Percentiles rank a stretch among this genome's conserved stretches.
These are phyloP conservation scores for Drosophila mayri DNA, from an alignment of 1,140 invertebrate species.

Conservation along the genomic window DNA sequence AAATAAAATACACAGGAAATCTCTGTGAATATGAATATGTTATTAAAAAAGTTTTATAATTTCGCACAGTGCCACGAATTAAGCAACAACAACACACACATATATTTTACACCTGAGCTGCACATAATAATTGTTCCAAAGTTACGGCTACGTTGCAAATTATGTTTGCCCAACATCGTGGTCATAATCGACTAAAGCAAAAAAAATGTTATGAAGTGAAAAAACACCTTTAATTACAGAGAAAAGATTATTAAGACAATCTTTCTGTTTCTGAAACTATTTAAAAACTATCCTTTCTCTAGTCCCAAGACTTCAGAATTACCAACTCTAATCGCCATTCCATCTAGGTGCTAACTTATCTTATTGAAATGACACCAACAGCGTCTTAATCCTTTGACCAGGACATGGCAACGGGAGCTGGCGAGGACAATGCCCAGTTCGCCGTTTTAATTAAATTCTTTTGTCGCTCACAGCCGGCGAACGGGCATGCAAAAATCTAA, in stretches of 20 bases:
- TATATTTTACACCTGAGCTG: constrained; percentile 59
- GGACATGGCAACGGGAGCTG: constrained; percentile 16
- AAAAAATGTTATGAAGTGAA: constrained; percentile 1
- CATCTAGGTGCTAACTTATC: constrained; percentile 18
- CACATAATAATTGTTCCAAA: constrained; percentile 67
- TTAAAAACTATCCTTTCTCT: background rate
- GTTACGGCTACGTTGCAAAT: constrained; percentile 64
- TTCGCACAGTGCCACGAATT: constrained; percentile 34
- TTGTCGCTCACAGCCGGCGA: constrained; percentile 52
- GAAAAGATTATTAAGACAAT: background rate
- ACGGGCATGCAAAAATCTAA: constrained; percentile 68
- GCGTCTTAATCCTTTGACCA: constrained; percentile 69
- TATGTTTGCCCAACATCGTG: constrained; percentile 62
- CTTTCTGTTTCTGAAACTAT: background rate
- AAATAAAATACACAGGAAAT: background rate
- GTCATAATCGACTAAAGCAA: constrained; percentile 53
- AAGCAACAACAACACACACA: constrained; percentile 30
- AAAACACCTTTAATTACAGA: constrained; percentile 13
- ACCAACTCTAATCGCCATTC: background rate
- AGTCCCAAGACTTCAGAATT: background rate
- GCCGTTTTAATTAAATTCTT: constrained; percentile 78
- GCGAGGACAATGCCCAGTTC: constrained; percentile 58
- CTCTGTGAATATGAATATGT: constrained; percentile 35
- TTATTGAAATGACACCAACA: constrained; percentile 26
- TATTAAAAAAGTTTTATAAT: constrained; percentile 79